phyloP scores from a whole-genome alignment of 92 coral and sea anemone genomes.

The Phenganax stokvisi region DNA sequence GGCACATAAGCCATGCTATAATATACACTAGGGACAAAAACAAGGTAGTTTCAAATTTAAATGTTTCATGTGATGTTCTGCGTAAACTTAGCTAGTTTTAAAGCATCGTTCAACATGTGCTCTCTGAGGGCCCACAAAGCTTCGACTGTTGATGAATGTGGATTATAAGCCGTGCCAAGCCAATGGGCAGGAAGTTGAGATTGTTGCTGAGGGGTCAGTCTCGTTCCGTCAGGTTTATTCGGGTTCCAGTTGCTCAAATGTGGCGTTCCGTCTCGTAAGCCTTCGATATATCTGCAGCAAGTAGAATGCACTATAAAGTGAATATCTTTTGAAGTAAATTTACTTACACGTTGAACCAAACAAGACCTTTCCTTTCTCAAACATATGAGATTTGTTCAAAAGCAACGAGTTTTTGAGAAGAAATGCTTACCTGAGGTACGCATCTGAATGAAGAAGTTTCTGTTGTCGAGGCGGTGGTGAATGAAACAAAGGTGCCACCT shows the following conservation, averaged over 20 bases:
- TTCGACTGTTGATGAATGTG: constrained; percentile 83
- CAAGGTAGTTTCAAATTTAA: too few relatives aligned
- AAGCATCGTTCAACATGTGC: constrained; percentile 91
- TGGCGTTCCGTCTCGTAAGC: constrained; percentile 93
- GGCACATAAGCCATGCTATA: too few relatives aligned
- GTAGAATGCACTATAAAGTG: not conserved
- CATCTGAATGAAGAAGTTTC: constrained; percentile 89
- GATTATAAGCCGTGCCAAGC: constrained; percentile 94
- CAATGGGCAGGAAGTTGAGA: constrained; percentile 95
- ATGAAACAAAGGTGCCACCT: constrained; percentile 85
- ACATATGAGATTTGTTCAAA: too few relatives aligned
- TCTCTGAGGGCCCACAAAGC: constrained; percentile 96
- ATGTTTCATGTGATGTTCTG: not conserved
- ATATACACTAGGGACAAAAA: too few relatives aligned
- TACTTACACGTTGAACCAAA: too few relatives aligned
- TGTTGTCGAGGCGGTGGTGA: constrained; percentile 93
- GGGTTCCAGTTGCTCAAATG: constrained; percentile 99
- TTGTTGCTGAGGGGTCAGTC: constrained; percentile 85
- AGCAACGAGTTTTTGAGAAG: not conserved
- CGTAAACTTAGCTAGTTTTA: constrained; percentile 64
- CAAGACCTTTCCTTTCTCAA: too few relatives aligned
- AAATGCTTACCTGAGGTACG: constrained; percentile 65
- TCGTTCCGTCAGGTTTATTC: constrained; percentile 76
- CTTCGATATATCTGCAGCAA: constrained; percentile 78
- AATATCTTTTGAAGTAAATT: too few relatives aligned